A percentile compares a stretch with the other conserved stretches of the same genome.
phyloP scores from a whole-genome alignment of 2,113 vertebrate genomes.

The Shinisaurus crocodilurus region DNA sequence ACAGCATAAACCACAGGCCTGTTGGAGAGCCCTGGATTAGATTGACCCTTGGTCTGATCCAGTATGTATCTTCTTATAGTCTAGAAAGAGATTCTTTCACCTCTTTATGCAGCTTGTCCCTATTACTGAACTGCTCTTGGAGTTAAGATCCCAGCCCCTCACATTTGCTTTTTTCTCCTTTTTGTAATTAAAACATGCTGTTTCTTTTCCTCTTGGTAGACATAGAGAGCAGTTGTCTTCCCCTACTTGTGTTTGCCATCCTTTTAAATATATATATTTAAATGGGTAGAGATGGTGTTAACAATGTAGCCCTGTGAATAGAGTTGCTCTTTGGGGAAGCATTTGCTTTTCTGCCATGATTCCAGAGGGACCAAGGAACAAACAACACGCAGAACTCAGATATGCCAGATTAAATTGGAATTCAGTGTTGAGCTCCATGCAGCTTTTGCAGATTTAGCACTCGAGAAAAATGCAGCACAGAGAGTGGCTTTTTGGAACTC shows the following conservation, averaged over 20 bases:
- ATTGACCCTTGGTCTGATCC: too few species aligned
- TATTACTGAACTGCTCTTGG: not conserved
- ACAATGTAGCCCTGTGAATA: not conserved
- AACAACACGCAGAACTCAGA: not conserved
- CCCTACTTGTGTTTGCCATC: not conserved
- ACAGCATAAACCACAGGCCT: too few species aligned
- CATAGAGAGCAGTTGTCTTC: not conserved
- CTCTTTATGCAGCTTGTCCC: not conserved
- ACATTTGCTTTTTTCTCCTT: not conserved
- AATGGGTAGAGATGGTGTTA: not conserved
- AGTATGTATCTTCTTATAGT: too few species aligned
- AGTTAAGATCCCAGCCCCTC: not conserved
- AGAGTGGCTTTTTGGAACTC: too few species aligned
- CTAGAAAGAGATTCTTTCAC: not conserved
- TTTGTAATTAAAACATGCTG: not conserved
- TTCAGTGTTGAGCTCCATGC: conserved; percentile 18
- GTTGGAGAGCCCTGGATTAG: too few species aligned
- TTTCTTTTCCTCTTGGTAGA: not conserved
- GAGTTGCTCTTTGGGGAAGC: not conserved
- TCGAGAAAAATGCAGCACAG: conserved; percentile 9
- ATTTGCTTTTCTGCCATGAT: not conserved
- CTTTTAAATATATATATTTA: not conserved
- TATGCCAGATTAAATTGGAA: not conserved
- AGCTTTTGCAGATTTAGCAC: accelerated
- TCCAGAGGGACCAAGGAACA: conserved; percentile 5